phyloP scores from a whole-genome alignment of 2,888 invertebrate species.

The Miltochrista miniata region DNA sequence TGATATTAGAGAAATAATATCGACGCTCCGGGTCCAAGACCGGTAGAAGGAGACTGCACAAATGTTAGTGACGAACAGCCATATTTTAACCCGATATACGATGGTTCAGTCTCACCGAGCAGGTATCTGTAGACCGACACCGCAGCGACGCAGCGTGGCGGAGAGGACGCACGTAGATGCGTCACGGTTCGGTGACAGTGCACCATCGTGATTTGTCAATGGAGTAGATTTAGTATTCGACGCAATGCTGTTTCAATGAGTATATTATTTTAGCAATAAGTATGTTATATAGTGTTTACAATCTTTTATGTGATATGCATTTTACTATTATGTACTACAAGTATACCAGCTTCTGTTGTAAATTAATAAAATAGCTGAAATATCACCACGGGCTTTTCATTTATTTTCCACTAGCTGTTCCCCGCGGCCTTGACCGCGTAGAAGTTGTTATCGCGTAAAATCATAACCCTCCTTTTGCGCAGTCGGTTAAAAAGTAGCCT shows the following conservation, averaged over 20 bases:
- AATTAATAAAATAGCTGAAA: conserved; percentile 68
- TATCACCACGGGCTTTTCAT: conserved; percentile 13
- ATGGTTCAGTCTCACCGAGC: conserved; percentile 23
- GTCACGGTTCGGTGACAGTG: conserved; percentile 19
- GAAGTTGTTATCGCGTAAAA: no score
- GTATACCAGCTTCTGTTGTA: conserved; percentile 83
- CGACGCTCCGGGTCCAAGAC: conserved; percentile 36
- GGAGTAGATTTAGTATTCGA: conserved; percentile 52
- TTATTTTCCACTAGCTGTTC: no score
- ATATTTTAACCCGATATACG: conserved; percentile 74
- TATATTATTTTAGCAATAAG: conserved; percentile 75
- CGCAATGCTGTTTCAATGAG: conserved; percentile 71
- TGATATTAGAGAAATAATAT: conserved; percentile 73
- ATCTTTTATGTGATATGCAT: conserved; percentile 83
- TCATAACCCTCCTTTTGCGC: no score
- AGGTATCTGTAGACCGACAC: conserved; percentile 30
- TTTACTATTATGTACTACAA: conserved; percentile 82
- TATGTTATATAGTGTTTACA: conserved; percentile 83
- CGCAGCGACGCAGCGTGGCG: background rate
- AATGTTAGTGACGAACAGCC: conserved; percentile 72
- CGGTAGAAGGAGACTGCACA: conserved; percentile 59
- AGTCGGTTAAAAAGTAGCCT: no score
- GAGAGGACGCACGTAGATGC: no score
- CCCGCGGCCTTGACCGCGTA: no score
- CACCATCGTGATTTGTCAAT: conserved; percentile 38